Percentiles rank a stretch among this genome's conserved stretches.
phyloP scores from a whole-genome alignment of 1,140 invertebrate genomes.

The Halesus radiatus region DNA sequence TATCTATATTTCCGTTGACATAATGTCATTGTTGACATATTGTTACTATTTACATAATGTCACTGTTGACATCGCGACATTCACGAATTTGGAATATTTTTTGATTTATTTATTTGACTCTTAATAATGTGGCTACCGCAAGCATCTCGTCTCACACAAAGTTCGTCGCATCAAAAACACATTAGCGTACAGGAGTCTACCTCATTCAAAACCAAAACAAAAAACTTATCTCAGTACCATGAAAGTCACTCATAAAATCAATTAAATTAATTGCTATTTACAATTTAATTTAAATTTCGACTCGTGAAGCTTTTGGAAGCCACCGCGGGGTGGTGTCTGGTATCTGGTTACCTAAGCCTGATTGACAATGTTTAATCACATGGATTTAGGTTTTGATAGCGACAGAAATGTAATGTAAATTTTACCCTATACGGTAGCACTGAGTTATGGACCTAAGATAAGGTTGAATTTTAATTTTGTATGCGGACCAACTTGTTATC shows the following conservation, averaged over 20 bases:
- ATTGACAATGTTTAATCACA: slow-evolving; percentile 39
- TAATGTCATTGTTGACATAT: too few relatives aligned
- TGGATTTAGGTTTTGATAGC: neutral
- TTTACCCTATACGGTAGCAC: neutral
- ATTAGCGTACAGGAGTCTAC: slow-evolving; percentile 45
- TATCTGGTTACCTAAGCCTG: slow-evolving; percentile 10
- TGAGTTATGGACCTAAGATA: neutral
- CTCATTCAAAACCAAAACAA: slow-evolving; percentile 21
- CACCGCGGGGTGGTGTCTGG: slow-evolving; percentile 6
- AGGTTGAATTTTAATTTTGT: neutral
- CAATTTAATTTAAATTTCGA: slow-evolving; percentile 50
- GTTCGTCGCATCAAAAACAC: slow-evolving; percentile 55
- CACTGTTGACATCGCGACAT: too few relatives aligned
- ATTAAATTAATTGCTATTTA: slow-evolving; percentile 56
- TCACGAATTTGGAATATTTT: too few relatives aligned
- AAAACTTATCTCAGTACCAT: slow-evolving; percentile 52
- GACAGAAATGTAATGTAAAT: slow-evolving; percentile 5
- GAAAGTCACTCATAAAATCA: slow-evolving; percentile 57
- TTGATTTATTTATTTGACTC: neutral
- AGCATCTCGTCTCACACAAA: neutral
- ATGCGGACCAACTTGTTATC: too few relatives aligned
- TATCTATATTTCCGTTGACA: too few relatives aligned
- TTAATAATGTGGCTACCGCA: neutral
- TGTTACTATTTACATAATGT: too few relatives aligned
- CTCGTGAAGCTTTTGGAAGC: neutral